phyloP scores from a whole-genome alignment of 2,888 invertebrate species.

The Epicampocera succincta region DNA sequence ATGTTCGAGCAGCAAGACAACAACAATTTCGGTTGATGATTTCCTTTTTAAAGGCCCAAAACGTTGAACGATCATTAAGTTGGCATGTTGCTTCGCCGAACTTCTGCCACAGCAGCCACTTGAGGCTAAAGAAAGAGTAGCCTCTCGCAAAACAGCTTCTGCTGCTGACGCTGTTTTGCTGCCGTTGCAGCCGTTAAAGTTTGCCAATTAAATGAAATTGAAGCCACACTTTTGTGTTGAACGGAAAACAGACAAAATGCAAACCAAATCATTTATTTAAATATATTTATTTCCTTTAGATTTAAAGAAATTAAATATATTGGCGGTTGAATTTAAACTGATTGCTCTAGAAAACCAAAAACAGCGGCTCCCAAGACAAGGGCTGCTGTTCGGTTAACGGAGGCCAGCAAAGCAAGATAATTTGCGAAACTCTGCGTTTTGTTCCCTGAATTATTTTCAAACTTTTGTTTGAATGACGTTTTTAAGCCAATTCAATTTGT shows the following conservation, averaged over 20 bases:
- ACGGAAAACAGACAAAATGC: conserved; percentile 2
- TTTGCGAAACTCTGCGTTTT: conserved; percentile 43
- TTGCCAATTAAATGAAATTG: conserved; percentile 66
- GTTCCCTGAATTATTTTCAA: conserved; percentile 23
- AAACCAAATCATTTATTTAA: conserved; percentile 41
- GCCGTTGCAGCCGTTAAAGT: conserved; percentile 52
- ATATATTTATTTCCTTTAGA: conserved; percentile 59
- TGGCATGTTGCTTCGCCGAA: conserved; percentile 62
- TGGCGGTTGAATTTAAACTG: conserved; percentile 63
- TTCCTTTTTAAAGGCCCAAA: conserved; percentile 2
- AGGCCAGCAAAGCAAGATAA: too few species aligned
- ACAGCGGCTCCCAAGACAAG: conserved; percentile 33
- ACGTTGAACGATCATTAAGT: conserved; percentile 55
- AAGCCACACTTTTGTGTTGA: conserved; percentile 63
- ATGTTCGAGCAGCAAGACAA: conserved; percentile 28
- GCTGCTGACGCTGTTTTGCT: conserved; percentile 54
- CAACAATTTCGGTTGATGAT: background rate
- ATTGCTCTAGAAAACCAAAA: conserved; percentile 32
- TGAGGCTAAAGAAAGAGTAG: conserved; percentile 20
- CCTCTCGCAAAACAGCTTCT: conserved; percentile 53
- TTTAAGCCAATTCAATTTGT: conserved; percentile 68
- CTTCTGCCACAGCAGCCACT: conserved; percentile 69
- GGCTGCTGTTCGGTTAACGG: background rate
- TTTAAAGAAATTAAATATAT: conserved; percentile 65
- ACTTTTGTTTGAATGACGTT: conserved; percentile 62